Base-by-base conservation (phyloP, 1,140 invertebrate genomes). In the Lordiphosa stackelbergi region DNA sequence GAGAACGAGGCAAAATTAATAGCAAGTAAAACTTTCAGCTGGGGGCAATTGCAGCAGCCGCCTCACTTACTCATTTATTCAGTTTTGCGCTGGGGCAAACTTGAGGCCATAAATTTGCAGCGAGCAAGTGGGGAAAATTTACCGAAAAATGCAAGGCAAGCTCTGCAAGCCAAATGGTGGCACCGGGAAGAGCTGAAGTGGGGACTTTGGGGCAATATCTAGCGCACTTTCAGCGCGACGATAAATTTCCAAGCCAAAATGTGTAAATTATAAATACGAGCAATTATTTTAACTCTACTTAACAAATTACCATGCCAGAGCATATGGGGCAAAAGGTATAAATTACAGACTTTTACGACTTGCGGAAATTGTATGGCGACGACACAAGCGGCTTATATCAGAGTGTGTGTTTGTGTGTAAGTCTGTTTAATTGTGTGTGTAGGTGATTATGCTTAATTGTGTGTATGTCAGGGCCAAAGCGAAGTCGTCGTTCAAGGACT, bases 241-340 rank as follows among this genome's bases (percentile, higher is more conserved):
- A 86, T 86, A 86, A 86, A 86, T 86, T 85, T 81, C 69, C 61
- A 60, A 72, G 64, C 63, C 69, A 69, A 85, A 86, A 86, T 86
- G 85, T 86, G 73, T 86, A 86, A 86, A 86, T 86, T 86, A 86
- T 86, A 86, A 86, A 86, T 86, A 86, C 85, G 75, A 86, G 85
- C 85, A 86, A 86, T 86, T 86, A 86, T 86, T 86, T 86, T 86
- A 86, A 86, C 85, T 86, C 75, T 86, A 86, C 85, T 86, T 86
- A 86, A 86, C 85, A 86, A 86, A 86, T 86, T 86, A 86, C 85
- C 85, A 86, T 84, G 79, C 81, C 79, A 78, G 65, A 79, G 78
- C 78, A 84, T 84, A 84, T 83, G 77, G 77, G 78, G 72, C 77
- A 84, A 83, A 83, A 84, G 77, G 77, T 83, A 83, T 83, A 83